A percentile compares a stretch with the other conserved stretches of the same genome.
phyloP scores from a whole-genome alignment of 2,797 vertebrate genomes.

The Cryptoblepharus egeriae region DNA sequence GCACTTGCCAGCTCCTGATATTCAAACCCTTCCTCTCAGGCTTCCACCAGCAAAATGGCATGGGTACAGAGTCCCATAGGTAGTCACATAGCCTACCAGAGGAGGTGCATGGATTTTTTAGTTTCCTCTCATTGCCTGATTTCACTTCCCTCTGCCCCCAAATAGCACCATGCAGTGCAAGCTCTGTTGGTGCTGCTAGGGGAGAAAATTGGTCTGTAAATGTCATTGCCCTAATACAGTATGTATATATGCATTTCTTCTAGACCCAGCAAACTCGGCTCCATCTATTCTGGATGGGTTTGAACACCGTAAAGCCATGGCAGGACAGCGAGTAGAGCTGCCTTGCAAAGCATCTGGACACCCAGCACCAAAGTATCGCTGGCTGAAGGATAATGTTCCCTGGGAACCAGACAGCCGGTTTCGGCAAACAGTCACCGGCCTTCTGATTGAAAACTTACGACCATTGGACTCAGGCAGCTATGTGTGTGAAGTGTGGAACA shows the following conservation, averaged over 20 bases:
- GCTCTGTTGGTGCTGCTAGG: too few relatives aligned
- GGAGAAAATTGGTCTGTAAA: neutral
- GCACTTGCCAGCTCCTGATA: too few relatives aligned
- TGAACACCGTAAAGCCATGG: constrained; percentile 94
- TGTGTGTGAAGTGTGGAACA: constrained; percentile 98
- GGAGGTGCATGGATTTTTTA: too few relatives aligned
- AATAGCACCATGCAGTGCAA: too few relatives aligned
- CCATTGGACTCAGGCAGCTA: constrained; percentile 93
- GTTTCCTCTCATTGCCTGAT: too few relatives aligned
- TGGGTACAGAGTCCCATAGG: too few relatives aligned
- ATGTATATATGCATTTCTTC: constrained; percentile 24
- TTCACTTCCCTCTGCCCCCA: too few relatives aligned
- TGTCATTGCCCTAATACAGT: neutral
- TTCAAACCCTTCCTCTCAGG: too few relatives aligned
- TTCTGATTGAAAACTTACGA: constrained; percentile 90
- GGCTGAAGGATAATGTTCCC: constrained; percentile 97
- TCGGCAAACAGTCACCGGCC: constrained; percentile 89
- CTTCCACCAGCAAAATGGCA: too few relatives aligned
- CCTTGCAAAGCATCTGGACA: constrained; percentile 97
- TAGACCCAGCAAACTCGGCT: constrained; percentile 95
- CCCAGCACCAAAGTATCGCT: constrained; percentile 94
- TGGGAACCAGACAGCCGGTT: constrained; percentile 93
- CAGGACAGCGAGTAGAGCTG: constrained; percentile 93
- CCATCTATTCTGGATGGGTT: constrained; percentile 97
- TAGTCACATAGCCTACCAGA: too few relatives aligned